phyloP scores from a whole-genome alignment of 2,113 vertebrate species.

The Ictalurus furcatus region DNA sequence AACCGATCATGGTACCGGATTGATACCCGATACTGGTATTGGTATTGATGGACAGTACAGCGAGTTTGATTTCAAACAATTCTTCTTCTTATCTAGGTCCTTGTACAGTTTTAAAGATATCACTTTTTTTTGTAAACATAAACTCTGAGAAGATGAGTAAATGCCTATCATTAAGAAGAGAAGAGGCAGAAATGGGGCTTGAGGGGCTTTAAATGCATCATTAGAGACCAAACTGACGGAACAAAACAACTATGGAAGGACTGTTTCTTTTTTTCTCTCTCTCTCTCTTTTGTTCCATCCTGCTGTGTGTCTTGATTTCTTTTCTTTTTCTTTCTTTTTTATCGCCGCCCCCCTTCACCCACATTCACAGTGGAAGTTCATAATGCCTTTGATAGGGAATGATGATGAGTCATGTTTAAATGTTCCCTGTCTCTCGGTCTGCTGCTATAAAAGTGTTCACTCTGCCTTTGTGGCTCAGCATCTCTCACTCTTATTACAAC shows the following conservation, averaged over 20 bases:
- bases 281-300: not conserved
- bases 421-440: not conserved
- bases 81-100: not conserved
- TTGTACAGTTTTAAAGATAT: not conserved
- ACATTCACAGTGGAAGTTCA: not conserved
- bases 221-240: not conserved
- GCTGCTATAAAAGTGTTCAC: conserved; percentile 16
- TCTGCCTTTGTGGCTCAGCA: conserved; percentile 6
- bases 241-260: not conserved
- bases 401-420: conserved; percentile 48
- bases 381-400: conserved; percentile 15
- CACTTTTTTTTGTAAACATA: not conserved
- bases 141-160: not conserved
- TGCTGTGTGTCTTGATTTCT: not conserved
- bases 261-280: not conserved
- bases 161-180: not conserved
- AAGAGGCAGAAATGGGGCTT: not conserved
- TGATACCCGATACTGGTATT: not conserved
- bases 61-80: not conserved
- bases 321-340: not conserved
- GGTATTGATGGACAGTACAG: not conserved
- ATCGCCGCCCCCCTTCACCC: not conserved
- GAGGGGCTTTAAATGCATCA: conserved; percentile 2
- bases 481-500: conserved; percentile 19
- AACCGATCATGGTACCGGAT: not conserved